A percentile compares a stretch with the other conserved stretches of the same genome.
These are phyloP conservation scores for Diarsia mendica DNA, from an alignment of 2,888 invertebrate genomes.

Conservation along the genomic window DNA sequence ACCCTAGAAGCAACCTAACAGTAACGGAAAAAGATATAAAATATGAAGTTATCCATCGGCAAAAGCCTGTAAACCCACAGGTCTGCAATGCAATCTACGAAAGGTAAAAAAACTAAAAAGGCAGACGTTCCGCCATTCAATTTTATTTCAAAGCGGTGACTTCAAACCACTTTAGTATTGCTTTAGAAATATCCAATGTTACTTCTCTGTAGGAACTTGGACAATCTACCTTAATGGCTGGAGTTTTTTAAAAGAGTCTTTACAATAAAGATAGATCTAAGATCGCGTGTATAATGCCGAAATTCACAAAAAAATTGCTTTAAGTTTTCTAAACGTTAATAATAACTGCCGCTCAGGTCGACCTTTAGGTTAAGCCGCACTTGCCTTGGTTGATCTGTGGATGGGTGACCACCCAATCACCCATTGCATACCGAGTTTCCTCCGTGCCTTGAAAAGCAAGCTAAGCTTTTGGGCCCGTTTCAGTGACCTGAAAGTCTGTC, in stretches of 20 bases:
- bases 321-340: too few relatives aligned
- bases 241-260: not conserved
- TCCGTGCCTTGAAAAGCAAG: too few relatives aligned
- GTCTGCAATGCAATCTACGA: conserved; percentile 53
- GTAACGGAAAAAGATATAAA: not conserved
- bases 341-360: too few relatives aligned
- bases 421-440: too few relatives aligned
- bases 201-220: conserved; percentile 5
- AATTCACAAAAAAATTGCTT: too few relatives aligned
- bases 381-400: too few relatives aligned
- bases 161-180: conserved; percentile 57
- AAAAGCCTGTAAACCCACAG: conserved; percentile 41
- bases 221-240: conserved; percentile 14
- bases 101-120: conserved; percentile 45
- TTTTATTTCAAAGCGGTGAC: conserved; percentile 62
- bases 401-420: too few relatives aligned
- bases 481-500: too few relatives aligned
- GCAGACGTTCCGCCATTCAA: conserved; percentile 59
- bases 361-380: too few relatives aligned
- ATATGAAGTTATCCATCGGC: conserved; percentile 19
- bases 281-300: not conserved
- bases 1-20: not conserved
- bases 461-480: too few relatives aligned
- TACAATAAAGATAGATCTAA: not conserved
- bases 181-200: conserved; percentile 54